Percentiles rank a stretch among this genome's conserved stretches.
These are phyloP conservation scores for Umimayanthus chanpuru DNA, from an alignment of 92 coral and sea anemone species.

Conservation along the genomic window DNA sequence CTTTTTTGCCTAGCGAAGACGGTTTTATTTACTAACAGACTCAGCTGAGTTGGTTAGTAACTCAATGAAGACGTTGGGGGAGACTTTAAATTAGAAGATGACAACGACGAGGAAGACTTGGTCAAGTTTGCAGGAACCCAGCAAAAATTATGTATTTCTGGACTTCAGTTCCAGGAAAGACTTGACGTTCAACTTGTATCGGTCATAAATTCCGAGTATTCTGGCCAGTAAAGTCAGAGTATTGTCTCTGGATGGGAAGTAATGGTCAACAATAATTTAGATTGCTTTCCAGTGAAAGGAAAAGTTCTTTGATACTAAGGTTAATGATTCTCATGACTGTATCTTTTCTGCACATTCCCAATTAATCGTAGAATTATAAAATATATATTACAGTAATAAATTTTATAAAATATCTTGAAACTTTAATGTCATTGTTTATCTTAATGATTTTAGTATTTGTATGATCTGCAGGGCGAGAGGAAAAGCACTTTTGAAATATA, in stretches of 20 bases:
- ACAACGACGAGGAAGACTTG: neutral
- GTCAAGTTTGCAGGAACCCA: neutral
- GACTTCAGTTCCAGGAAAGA: neutral
- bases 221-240: slow-evolving; percentile 23
- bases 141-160: neutral
- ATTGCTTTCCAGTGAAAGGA: too few species aligned
- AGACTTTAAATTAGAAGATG: neutral
- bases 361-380: too few species aligned
- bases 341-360: too few species aligned
- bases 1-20: slow-evolving; percentile 23
- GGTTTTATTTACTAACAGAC: slow-evolving; percentile 44
- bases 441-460: too few species aligned
- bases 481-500: too few species aligned
- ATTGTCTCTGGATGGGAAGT: slow-evolving; percentile 26
- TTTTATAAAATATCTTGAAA: too few species aligned
- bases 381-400: too few species aligned
- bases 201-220: slow-evolving; percentile 24
- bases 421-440: too few species aligned
- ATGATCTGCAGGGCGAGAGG: too few species aligned
- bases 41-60: neutral
- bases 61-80: neutral
- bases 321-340: too few species aligned
- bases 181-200: slow-evolving; percentile 29
- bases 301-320: too few species aligned
- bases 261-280: too few species aligned